Percentiles rank a stretch among this genome's conserved stretches.
These are phyloP conservation scores for Eurytemora carolleeae DNA, from an alignment of 1,140 invertebrate species.

Conservation along the genomic window DNA sequence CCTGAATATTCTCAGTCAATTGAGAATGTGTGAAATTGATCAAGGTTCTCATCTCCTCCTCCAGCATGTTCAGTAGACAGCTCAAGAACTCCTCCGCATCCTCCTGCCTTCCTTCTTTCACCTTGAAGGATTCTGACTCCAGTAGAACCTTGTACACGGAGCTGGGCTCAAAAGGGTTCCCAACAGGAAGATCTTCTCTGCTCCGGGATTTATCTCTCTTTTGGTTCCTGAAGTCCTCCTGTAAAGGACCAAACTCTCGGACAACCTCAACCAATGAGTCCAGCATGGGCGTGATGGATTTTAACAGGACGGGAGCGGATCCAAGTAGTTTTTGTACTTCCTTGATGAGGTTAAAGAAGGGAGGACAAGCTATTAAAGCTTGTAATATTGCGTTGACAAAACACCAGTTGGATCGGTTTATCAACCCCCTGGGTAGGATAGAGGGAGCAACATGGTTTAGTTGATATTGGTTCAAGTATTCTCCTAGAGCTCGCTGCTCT, in stretches of 20 bases:
- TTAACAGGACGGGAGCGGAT: neutral
- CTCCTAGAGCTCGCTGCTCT: too few relatives aligned
- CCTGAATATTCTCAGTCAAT: too few relatives aligned
- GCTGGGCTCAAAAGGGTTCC: slow-evolving; percentile 53
- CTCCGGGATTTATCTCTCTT: slow-evolving; percentile 9
- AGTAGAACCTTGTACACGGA: slow-evolving; percentile 59
- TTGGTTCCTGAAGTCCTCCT: slow-evolving; percentile 17
- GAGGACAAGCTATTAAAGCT: slow-evolving; percentile 71
- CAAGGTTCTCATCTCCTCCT: slow-evolving; percentile 85
- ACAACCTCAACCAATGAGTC: slow-evolving; percentile 35
- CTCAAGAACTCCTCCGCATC: slow-evolving; percentile 88
- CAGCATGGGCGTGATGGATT: slow-evolving; percentile 10
- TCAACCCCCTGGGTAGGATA: slow-evolving; percentile 61
- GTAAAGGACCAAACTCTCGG: slow-evolving; percentile 22
- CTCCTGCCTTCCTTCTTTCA: slow-evolving; percentile 63
- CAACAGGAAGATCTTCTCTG: slow-evolving; percentile 24
- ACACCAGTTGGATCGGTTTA: slow-evolving; percentile 80
- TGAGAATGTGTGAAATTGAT: too few relatives aligned
- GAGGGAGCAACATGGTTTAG: slow-evolving; percentile 49
- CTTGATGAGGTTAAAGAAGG: slow-evolving; percentile 73
- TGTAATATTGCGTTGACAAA: slow-evolving; percentile 83
- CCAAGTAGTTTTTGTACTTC: slow-evolving; percentile 17
- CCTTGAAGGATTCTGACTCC: slow-evolving; percentile 38
- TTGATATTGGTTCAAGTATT: slow-evolving; percentile 33
- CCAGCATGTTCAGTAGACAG: slow-evolving; percentile 71